A percentile compares a stretch with the other conserved stretches of the same genome.
Evolutionary conservation across 1,140 invertebrate species (phyloP).

Genomic region (Stegodyphus dumicola): DNA sequence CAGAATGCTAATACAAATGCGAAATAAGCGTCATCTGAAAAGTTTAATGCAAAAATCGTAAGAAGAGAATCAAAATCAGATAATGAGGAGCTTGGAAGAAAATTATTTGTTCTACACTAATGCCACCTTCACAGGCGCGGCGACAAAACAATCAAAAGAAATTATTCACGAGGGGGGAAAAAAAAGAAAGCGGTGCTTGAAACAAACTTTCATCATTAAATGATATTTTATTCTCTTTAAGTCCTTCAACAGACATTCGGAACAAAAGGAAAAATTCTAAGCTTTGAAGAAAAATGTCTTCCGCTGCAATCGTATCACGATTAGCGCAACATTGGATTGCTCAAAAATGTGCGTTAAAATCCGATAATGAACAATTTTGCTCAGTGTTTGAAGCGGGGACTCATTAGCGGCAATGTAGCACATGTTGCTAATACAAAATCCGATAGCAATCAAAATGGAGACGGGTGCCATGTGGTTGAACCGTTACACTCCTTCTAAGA

Average conservation of each 20-base stretch:
- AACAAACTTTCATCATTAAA: constrained; percentile 61
- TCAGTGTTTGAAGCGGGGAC: constrained; percentile 28
- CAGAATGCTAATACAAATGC: too few species aligned
- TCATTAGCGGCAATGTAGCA: constrained; percentile 55
- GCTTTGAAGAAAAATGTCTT: constrained; percentile 49
- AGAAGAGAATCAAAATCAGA: neutral
- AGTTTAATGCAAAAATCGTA: neutral
- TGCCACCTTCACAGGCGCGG: neutral
- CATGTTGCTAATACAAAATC: constrained; percentile 59
- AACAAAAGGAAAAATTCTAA: constrained; percentile 28
- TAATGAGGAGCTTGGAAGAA: neutral
- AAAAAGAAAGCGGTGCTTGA: constrained; percentile 25
- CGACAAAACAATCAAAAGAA: neutral
- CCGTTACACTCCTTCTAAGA: neutral
- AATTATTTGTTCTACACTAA: neutral
- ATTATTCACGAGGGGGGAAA: neutral
- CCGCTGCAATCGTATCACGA: constrained; percentile 43
- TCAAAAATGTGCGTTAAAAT: constrained; percentile 60
- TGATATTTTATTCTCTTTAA: constrained; percentile 56
- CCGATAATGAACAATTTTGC: constrained; percentile 57
- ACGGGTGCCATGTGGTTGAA: constrained; percentile 11
- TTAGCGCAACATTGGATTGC: constrained; percentile 15
- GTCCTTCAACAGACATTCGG: neutral
- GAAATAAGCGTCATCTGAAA: too few species aligned
- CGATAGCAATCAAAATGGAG: constrained; percentile 31